phyloP scores from a whole-genome alignment of 53 echinoderm and acorn worm species.

The Mesocentrotus franciscanus region DNA sequence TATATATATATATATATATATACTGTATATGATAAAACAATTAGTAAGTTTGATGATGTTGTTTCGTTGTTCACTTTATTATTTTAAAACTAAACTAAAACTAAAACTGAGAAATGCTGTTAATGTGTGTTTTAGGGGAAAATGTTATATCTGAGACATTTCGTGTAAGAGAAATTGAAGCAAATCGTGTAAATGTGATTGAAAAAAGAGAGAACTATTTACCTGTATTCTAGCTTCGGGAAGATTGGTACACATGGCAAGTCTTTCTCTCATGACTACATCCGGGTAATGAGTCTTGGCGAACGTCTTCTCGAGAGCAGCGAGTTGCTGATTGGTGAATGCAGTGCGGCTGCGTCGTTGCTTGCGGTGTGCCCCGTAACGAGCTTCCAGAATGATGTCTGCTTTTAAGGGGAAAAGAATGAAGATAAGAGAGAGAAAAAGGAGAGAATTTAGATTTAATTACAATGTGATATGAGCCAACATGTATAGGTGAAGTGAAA shows the following conservation, averaged over 20 bases:
- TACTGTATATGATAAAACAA: no score
- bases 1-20: no score
- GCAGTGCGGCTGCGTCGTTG: constrained; percentile 99
- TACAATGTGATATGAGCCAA: neutral
- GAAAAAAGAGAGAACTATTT: neutral
- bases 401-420: constrained; percentile 44
- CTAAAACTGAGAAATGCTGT: no score
- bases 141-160: no score
- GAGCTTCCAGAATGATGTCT: constrained; percentile 97
- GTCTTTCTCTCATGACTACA: constrained; percentile 94
- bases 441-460: neutral
- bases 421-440: neutral
- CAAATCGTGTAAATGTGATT: neutral
- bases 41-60: no score
- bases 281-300: constrained; percentile 99
- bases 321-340: constrained; percentile 99
- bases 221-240: constrained; percentile 99
- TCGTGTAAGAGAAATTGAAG: no score
- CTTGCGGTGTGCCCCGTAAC: constrained; percentile 96
- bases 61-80: no score
- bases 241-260: constrained; percentile 98
- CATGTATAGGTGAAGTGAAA: neutral
- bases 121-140: no score
- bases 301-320: constrained; percentile 98
- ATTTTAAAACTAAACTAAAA: no score